A percentile compares a stretch with the other conserved stretches of the same genome.
These are phyloP conservation scores for Poeciliopsis gracilis DNA, from an alignment of 2,797 vertebrate species.

Conservation along the genomic window DNA sequence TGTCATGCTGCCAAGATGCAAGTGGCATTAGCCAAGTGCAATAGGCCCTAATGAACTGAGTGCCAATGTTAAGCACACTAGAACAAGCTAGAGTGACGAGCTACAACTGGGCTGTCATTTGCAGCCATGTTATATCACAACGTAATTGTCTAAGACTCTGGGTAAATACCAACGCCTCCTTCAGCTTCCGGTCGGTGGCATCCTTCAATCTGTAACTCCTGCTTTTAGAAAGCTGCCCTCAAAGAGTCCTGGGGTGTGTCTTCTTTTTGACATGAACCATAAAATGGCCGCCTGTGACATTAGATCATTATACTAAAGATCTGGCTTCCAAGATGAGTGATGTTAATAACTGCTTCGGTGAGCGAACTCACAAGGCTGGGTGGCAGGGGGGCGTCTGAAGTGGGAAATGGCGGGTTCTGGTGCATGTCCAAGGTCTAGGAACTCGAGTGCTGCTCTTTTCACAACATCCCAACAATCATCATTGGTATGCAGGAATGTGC, in stretches of 20 bases:
- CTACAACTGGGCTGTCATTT: conserved; percentile 54
- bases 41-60: conserved; percentile 75
- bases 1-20: conserved; percentile 77
- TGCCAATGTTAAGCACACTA: conserved; percentile 69
- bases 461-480: conserved; percentile 58
- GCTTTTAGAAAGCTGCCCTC: conserved; percentile 5
- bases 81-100: conserved; percentile 58
- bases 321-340: conserved; percentile 56
- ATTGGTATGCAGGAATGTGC: conserved; percentile 80
- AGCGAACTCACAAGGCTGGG: conserved; percentile 23
- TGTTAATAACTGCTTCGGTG: conserved; percentile 37
- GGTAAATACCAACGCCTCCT: background rate
- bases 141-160: conserved; percentile 26
- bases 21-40: conserved; percentile 64
- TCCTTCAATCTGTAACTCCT: background rate
- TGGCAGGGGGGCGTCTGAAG: conserved; percentile 12
- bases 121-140: conserved; percentile 63
- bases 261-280: conserved; percentile 36
- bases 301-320: conserved; percentile 9
- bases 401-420: conserved; percentile 61
- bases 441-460: conserved; percentile 60
- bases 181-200: background rate
- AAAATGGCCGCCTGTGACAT: conserved; percentile 58
- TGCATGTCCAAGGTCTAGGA: conserved; percentile 58
- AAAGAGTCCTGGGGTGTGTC: conserved; percentile 8